Evolutionary conservation across 2,888 invertebrate species (phyloP).

Genomic region (Plagodis pulveraria): DNA sequence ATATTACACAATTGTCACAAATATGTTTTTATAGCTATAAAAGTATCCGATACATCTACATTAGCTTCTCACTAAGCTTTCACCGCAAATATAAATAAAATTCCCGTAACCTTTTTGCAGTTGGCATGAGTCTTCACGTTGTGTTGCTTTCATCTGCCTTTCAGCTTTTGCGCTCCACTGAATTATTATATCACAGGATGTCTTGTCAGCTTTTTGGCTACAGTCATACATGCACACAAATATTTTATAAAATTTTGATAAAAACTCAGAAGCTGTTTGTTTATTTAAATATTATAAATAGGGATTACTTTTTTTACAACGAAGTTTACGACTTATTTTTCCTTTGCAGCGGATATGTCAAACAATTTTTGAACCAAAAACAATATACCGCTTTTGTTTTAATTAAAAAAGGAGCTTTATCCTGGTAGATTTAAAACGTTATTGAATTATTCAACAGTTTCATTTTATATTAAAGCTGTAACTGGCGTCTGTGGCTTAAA

Average conservation of each 20-base stretch:
- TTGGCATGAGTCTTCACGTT: background rate
- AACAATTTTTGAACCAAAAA: background rate
- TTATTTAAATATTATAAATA: too few relatives aligned
- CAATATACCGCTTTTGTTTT: background rate
- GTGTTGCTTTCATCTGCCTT: conserved; percentile 1
- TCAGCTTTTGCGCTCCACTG: background rate
- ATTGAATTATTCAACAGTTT: background rate
- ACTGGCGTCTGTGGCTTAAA: too few relatives aligned
- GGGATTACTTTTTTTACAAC: too few relatives aligned
- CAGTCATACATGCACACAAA: background rate
- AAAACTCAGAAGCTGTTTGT: too few relatives aligned
- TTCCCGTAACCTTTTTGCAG: background rate
- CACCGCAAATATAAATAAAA: background rate
- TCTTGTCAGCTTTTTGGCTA: background rate
- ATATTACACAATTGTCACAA: background rate
- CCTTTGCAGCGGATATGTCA: background rate
- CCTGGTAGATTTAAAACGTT: background rate
- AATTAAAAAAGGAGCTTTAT: background rate
- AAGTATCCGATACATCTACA: conserved; percentile 1
- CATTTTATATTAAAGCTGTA: background rate
- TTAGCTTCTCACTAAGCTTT: background rate
- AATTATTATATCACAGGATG: background rate
- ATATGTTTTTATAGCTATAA: background rate
- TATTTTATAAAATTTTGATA: too few relatives aligned
- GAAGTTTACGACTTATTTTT: too few relatives aligned